Base-by-base conservation (phyloP, 1,140 invertebrate species). In the Uloborus diversus region DNA sequence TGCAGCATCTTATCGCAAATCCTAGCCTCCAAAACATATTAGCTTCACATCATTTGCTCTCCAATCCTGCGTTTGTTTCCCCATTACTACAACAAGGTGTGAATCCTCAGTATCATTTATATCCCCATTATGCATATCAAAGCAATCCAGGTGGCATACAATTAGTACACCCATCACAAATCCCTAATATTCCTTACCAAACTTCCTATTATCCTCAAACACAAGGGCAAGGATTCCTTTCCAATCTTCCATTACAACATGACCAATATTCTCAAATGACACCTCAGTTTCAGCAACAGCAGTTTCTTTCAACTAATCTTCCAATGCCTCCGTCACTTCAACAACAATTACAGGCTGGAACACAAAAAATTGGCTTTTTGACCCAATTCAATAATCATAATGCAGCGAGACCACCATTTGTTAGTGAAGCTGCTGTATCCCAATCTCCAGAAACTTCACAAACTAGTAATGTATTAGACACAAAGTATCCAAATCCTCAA, bases 261-360 rank as follows among this genome's bases (percentile, higher is more conserved):
- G 14, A 23, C 3, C 53, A 73, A 20, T 11, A 70, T n/a, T 42
- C 9, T 53, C 32, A 42, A n/a, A 32, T 4, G 4, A 13, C 28
- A 11, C 42, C n/a, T 9, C 49, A 53, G 3, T 20, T 53, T 53
- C 56, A 73, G 23, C 59, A 75, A 14, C 71, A 62, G 7, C 61
- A 65, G 3, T 3, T 78, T 20, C 73, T 78, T 17, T 25, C 33
- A 32, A 78, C 73, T 25, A 78, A 65, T 23, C 53, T 78, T 42
- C 73, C 73, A 27, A 78, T 78, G 11, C 73, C 73, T 20, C 73
- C 73, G 4, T 78, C 73, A 25, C 23, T 78, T 13, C 73, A 78
- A 27, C 73, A 78, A 37, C 73, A 78, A 65, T 17, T 78, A 1
- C 56, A 65, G 14, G 61, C 73, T 27, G 73, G 73, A 17, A 78